Evolutionary conservation across 1,140 invertebrate genomes (phyloP), one percentile per base, ranked within the genome.

Genomic region (Euglossa dilemma): DNA sequence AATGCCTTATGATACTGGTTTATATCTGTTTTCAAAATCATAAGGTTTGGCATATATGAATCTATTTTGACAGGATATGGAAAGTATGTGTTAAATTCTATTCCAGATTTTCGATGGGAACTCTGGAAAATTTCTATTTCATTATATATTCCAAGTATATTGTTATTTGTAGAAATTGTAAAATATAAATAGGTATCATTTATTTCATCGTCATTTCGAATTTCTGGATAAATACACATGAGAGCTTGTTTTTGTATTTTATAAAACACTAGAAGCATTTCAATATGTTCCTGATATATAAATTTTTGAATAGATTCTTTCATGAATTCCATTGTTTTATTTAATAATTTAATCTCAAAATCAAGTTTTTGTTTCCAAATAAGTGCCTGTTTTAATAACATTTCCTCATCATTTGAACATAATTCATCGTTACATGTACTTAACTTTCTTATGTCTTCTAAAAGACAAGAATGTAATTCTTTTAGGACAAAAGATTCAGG

Each of bases 91-190:
- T 87, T 28, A 76, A 93, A 92, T 43, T 72, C 56, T 9, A 23
- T n/a, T 47, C 47, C 79, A 14, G 81, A n/a, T 52, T n/a, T 72
- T 20, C 87, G 80, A 87, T 91, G 81, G 5, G 7, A 64, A 54
- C 89, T 91, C 80, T 93, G 93, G 61, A 94, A 93, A 20, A 88
- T 67, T 78, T 93, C 93, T 71, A 93, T 93, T 85, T 90, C 88
- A 59, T 73, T 87, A 47, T 92, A 90, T 85, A 92, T 90, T 16
- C 86, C 56, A 9, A 93, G 69, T 14, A 93, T 75, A 88, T 92
- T 91, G n/a, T 45, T 50, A 63, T 86, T 47, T 11, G 45, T 16
- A 72, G 87, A 87, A 67, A n/a, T 69, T 79, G 74, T 83, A 23
- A 83, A 91, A 72, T 91, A 90, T 11, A 76, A 70, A 69, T 93